Evolutionary conservation across 2,797 vertebrate genomes (phyloP).

Genomic region (Phoebastria nigripes): DNA sequence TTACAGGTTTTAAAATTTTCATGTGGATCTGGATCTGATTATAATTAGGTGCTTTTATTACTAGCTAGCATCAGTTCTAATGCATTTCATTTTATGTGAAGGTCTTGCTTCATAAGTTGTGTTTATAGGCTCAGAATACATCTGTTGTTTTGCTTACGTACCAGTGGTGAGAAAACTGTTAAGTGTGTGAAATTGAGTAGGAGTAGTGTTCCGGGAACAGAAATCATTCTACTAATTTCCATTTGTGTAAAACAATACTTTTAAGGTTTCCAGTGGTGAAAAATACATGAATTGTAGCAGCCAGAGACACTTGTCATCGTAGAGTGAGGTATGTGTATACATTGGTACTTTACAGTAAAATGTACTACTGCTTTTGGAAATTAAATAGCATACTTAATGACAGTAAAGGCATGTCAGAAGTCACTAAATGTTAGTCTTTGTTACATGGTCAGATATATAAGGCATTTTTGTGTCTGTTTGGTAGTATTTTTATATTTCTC

Average conservation of each 20-base stretch:
- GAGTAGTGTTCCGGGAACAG: not conserved
- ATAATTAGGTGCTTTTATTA: not conserved
- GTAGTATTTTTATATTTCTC: not conserved
- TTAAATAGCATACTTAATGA: not conserved
- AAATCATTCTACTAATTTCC: not conserved
- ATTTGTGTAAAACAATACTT: not conserved
- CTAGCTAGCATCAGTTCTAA: not conserved
- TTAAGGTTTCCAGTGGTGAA: not conserved
- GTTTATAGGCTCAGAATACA: not conserved
- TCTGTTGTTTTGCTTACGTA: not conserved
- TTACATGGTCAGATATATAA: not conserved
- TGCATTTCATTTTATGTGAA: not conserved
- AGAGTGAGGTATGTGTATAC: not conserved
- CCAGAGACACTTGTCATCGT: not conserved
- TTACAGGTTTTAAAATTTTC: not conserved
- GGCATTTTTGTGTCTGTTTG: not conserved
- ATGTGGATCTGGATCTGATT: not conserved
- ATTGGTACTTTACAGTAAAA: not conserved
- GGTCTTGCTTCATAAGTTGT: not conserved
- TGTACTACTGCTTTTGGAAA: not conserved
- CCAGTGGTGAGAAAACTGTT: not conserved
- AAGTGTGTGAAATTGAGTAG: not conserved
- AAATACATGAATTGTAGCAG: not conserved
- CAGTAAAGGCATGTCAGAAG: not conserved
- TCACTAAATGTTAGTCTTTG: not conserved